Evolutionary conservation across 2,113 vertebrate genomes (phyloP).

Genomic region (Todiramphus saurophagus): DNA sequence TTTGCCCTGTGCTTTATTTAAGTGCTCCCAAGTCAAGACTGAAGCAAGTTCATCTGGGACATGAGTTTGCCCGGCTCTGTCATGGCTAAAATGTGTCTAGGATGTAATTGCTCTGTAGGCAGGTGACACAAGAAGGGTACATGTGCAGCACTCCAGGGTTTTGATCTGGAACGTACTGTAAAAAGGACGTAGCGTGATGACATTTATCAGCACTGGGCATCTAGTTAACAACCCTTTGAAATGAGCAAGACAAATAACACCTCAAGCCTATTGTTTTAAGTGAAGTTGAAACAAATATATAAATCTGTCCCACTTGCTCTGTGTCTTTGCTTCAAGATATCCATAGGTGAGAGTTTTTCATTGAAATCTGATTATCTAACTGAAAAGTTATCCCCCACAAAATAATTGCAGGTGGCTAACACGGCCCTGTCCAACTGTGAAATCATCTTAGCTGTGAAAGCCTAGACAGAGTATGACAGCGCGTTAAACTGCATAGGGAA

Average conservation of each 20-base stretch:
- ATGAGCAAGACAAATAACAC: conserved; percentile 41
- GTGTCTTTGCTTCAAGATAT: background rate
- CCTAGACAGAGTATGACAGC: background rate
- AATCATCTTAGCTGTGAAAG: background rate
- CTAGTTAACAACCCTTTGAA: conserved; percentile 50
- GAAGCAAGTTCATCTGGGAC: background rate
- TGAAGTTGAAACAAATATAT: background rate
- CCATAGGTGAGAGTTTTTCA: background rate
- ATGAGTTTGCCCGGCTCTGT: background rate
- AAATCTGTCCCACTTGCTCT: background rate
- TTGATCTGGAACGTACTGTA: conserved; percentile 56
- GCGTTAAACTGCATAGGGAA: background rate
- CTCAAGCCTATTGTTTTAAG: conserved; percentile 52
- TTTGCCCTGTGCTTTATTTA: background rate
- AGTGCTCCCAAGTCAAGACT: background rate
- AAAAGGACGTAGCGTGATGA: conserved; percentile 48
- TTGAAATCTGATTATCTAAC: background rate
- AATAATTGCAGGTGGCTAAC: background rate
- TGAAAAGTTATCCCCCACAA: background rate
- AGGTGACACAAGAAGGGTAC: background rate
- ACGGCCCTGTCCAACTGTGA: background rate
- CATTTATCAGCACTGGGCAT: conserved; percentile 59
- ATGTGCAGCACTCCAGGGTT: background rate
- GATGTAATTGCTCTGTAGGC: conserved; percentile 29
- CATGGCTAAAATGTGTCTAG: background rate